Conservation (phyloP, 1,140 invertebrate species). For the Hormaphis cornu region DNA sequence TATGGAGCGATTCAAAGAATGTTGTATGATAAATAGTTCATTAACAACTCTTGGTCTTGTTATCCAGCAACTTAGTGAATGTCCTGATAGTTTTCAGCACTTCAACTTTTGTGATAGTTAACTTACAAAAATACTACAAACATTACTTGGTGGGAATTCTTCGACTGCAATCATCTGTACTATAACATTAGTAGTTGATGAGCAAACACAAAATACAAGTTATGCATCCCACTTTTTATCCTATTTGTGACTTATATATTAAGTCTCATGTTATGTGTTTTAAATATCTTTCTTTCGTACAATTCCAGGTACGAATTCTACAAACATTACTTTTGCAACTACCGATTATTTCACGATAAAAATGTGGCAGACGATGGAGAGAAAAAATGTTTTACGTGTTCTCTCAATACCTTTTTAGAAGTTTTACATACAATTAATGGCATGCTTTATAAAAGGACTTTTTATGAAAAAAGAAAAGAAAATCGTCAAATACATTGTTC, state of each 20-base stretch:
- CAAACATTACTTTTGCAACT: too few species aligned
- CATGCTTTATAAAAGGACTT: background rate
- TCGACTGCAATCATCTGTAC: conserved; percentile 79
- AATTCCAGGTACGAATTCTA: too few species aligned
- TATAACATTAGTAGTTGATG: conserved; percentile 59
- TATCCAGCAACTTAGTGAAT: conserved; percentile 66
- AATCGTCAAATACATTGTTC: too few species aligned
- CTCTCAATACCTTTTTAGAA: conserved; percentile 19
- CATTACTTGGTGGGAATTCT: conserved; percentile 77
- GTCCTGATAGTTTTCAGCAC: conserved; percentile 39
- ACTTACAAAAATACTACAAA: conserved; percentile 70
- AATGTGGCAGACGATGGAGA: too few species aligned
- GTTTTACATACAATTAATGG: conserved; percentile 2
- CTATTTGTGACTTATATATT: background rate
- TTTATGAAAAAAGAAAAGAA: too few species aligned
- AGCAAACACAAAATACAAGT: conserved; percentile 64
- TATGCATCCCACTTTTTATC: background rate
- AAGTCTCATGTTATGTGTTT: too few species aligned
- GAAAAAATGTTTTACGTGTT: conserved; percentile 27
- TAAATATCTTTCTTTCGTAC: too few species aligned
- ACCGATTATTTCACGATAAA: too few species aligned
- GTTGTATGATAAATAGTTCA: conserved; percentile 75
- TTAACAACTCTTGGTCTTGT: conserved; percentile 62
- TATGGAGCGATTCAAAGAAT: conserved; percentile 65
- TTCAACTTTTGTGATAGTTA: conserved; percentile 76